Evolutionary conservation across 2,888 invertebrate genomes (phyloP), one percentile per base, ranked within the genome.

Genomic region (Petrolisthes manimaculis): DNA sequence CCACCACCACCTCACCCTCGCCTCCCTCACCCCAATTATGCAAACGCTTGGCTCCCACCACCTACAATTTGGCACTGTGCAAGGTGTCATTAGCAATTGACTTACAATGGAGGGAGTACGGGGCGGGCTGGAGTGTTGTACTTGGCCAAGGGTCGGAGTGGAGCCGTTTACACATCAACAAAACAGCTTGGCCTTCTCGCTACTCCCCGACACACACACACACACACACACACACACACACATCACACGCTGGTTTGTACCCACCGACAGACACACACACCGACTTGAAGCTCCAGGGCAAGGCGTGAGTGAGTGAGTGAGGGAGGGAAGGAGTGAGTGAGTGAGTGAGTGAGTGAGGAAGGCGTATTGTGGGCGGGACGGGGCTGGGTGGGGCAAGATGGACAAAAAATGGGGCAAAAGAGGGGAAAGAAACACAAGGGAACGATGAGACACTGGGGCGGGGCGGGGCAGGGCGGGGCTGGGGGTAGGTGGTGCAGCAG

Each of bases 81-180:
- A 87, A 83, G 87, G 83, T 87, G 87, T 87, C 87, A 87, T 87
- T 87, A 87, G 87, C 87, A 87, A 87, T 87, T 87, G 87, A 87
- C 87, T 87, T 87, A 87, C 87, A 87, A 87, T 87, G 83, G 87
- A 83, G 83, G 83, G 87, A 83, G 87, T 87, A 79, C 78, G 71
- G 83, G 87, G 87, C 74, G 79, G 82, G 37, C 37, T 37, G 37
- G 83, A 75, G 79, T 87, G 87, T 87, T 79, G 79, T 86, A 77
- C 86, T 82, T 86, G 86, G 78, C 67, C 79, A 83, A 87, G 24
- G 83, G 83, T 79, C 61, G 79, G 83, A 51, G 79, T 37, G 79
- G 83, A 87, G 79, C 67, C 87, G 87, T 87, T 87, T 87, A 87
- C 83, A 83, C 87, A 79, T 83, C 78, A 83, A 87, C 87, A 87